Percentiles rank a stretch among this genome's conserved stretches.
phyloP scores from a whole-genome alignment of 1,140 invertebrate species.

The Panulirus ornatus region DNA sequence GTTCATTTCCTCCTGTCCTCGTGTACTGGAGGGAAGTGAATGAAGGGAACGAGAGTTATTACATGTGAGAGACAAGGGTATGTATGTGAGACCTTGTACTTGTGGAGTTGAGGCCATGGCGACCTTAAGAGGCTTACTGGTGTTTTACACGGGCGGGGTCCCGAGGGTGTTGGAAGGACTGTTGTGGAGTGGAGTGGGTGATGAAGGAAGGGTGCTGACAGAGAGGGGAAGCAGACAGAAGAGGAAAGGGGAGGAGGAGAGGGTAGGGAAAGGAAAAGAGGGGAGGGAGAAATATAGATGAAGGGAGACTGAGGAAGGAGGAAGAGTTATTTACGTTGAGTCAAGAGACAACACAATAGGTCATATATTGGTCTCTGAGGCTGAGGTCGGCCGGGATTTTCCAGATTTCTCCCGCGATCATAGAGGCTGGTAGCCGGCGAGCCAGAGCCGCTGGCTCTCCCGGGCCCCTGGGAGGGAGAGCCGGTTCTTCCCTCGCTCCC shows the following conservation, averaged over 20 bases:
- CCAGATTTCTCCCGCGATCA: no score
- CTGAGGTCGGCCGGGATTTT: no score
- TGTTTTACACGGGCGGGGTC: not conserved
- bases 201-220: not conserved
- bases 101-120: not conserved
- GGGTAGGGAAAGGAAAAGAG: not conserved
- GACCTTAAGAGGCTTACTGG: not conserved
- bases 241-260: not conserved
- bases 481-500: no score
- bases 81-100: not conserved
- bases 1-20: no score
- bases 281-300: not conserved
- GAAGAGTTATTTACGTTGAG: not conserved
- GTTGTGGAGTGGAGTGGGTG: not conserved
- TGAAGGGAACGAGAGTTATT: not conserved
- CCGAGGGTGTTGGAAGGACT: not conserved
- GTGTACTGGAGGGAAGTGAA: no score
- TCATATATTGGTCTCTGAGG: no score
- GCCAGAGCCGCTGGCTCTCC: no score
- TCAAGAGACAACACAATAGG: no score
- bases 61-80: not conserved
- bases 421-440: no score
- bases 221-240: not conserved
- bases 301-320: not conserved
- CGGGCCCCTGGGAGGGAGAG: no score